Percentiles rank a stretch among this genome's conserved stretches.
phyloP scores from a whole-genome alignment of 2,888 invertebrate genomes.

The Drosophila borborema region DNA sequence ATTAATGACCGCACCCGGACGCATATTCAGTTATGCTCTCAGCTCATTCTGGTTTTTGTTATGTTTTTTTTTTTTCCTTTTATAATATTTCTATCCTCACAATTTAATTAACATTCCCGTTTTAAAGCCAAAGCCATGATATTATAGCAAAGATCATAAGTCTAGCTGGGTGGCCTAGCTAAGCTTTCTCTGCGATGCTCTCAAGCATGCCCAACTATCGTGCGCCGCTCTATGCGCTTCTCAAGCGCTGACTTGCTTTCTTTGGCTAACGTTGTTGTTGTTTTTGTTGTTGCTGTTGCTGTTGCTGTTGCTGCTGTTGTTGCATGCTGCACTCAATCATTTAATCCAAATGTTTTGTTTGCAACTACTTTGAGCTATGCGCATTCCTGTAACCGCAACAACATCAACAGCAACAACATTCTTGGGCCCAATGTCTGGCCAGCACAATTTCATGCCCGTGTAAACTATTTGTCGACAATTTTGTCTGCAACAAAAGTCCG shows the following conservation, averaged over 20 bases:
- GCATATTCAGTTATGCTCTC: constrained; percentile 8
- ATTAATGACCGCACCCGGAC: constrained; percentile 66
- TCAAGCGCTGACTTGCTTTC: constrained; percentile 35
- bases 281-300: background rate
- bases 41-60: background rate
- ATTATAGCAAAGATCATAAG: background rate
- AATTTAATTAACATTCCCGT: constrained; percentile 62
- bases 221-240: constrained; percentile 23
- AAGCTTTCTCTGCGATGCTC: constrained; percentile 25
- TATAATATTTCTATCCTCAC: constrained; percentile 35
- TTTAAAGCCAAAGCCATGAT: background rate
- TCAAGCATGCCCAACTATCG: constrained; percentile 12
- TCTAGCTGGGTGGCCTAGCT: constrained; percentile 28
- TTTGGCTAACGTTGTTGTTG: constrained; percentile 3
- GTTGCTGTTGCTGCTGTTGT: constrained; percentile 39
- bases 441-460: constrained; percentile 83
- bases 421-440: constrained; percentile 47
- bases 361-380: constrained; percentile 58
- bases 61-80: background rate
- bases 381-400: constrained; percentile 62
- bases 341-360: constrained; percentile 66
- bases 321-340: constrained; percentile 69
- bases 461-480: constrained; percentile 85
- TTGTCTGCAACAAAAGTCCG: constrained; percentile 81
- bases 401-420: constrained; percentile 66